Evolutionary conservation across 1,140 invertebrate genomes (phyloP), one percentile per base, ranked within the genome.

Genomic region (Bombus impatiens): DNA sequence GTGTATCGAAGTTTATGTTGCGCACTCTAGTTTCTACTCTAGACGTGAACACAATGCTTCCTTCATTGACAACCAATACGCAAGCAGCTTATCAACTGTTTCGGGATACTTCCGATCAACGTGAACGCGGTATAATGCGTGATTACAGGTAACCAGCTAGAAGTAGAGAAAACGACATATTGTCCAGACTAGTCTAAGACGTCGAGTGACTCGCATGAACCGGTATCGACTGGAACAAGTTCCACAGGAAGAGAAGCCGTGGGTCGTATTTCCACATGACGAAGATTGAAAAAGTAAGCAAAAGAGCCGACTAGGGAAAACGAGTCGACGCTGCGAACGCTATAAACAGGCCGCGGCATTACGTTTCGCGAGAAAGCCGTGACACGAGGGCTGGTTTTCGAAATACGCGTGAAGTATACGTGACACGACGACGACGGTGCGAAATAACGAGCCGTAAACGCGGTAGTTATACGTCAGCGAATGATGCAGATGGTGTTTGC

Each of bases 401-500:
- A 80, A 85, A 72, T n/a, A n/a, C n/a, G 18, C 37, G 78, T 65
- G 40, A 85, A 85, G 68, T 78, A 84, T 47, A 37, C 28, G 28
- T 2, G 75, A 12, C 65, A 22, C 65, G 53, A n/a, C 53, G 53
- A 44, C 75, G 67, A 53, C 44, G 15, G 18, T 1, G 32, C 28
- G 47, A 78, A 40, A 80, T 44, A 78, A 79, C 68, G 57, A 68
- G 53, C 67, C 77, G 83, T 84, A 77, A 77, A 77, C 74, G 47
- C 47, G 32, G 28, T 5, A n/a, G 47, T 77, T 57, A 62, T 62
- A 42, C 40, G 42, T 80, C 78, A 42, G 28, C 44, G 78, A 59
- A 71, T 67, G 65, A 70, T 78, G n/a, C 22, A 3, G 35, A 12
- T 32, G 40, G 47, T 42, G 37, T 32, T 57, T 40, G 44, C 42